phyloP scores from a whole-genome alignment of 2,113 vertebrate genomes.

The Irena cyanogastra region DNA sequence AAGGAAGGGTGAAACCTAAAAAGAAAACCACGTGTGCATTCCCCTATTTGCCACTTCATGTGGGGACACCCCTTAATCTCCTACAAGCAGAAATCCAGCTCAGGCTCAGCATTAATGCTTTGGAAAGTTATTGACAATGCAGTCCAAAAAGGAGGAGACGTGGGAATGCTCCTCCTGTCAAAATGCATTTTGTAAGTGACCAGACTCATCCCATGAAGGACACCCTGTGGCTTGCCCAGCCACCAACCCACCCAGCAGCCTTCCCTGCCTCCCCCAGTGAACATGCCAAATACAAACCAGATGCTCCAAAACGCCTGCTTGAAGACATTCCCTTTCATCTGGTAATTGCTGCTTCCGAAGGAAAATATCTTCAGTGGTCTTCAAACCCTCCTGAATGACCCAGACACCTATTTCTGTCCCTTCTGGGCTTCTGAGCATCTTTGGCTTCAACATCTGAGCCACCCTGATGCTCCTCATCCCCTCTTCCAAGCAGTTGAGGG shows the following conservation, averaged over 20 bases:
- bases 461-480: neutral
- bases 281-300: neutral
- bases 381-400: neutral
- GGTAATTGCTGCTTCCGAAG: neutral
- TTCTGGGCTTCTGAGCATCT: neutral
- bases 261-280: neutral
- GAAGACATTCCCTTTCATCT: constrained; percentile 21
- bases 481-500: neutral
- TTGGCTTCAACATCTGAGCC: neutral
- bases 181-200: neutral
- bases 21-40: neutral
- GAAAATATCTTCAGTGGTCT: neutral
- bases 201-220: neutral
- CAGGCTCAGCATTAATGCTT: accelerated
- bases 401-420: neutral
- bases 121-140: neutral
- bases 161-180: neutral
- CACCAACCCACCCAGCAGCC: neutral
- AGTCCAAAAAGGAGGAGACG: neutral
- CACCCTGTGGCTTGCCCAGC: neutral
- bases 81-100: neutral
- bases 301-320: neutral
- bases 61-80: neutral
- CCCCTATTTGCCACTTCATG: accelerated
- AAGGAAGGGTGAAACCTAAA: neutral